Percentiles rank a stretch among this genome's conserved stretches.
These are phyloP conservation scores for Lasioglossum calceatum DNA, from an alignment of 2,888 invertebrate species.

Conservation along the genomic window DNA sequence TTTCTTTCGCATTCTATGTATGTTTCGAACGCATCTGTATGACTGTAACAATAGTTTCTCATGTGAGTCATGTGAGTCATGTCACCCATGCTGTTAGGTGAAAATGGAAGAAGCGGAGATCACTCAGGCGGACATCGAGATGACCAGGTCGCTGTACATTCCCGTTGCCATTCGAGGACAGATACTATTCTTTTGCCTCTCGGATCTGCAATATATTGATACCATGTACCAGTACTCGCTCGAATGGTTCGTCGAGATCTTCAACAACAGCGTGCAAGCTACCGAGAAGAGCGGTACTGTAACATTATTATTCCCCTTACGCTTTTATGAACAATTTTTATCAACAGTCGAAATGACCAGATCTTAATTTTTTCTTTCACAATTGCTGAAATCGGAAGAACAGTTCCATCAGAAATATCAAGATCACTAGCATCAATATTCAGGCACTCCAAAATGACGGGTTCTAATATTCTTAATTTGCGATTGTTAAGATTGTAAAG, in stretches of 20 bases:
- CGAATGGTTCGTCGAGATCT: constrained; percentile 95
- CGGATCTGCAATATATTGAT: constrained; percentile 93
- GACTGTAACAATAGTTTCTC: not conserved
- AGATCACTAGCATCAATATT: too few species aligned
- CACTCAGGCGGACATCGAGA: constrained; percentile 93
- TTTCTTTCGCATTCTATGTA: not conserved
- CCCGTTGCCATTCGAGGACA: constrained; percentile 95
- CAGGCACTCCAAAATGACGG: too few species aligned
- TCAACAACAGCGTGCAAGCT: constrained; percentile 89
- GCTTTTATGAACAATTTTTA: too few species aligned
- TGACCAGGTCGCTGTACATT: constrained; percentile 92
- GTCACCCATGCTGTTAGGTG: constrained; percentile 82
- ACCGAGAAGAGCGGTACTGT: constrained; percentile 87
- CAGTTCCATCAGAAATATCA: too few species aligned
- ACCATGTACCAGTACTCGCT: constrained; percentile 98
- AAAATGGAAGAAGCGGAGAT: constrained; percentile 93
- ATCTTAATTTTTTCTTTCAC: too few species aligned
- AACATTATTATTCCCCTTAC: not conserved
- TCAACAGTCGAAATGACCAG: not conserved
- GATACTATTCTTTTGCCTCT: constrained; percentile 94
- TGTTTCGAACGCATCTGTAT: not conserved
- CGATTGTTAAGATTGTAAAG: too few species aligned
- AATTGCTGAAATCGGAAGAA: too few species aligned
- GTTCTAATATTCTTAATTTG: too few species aligned
- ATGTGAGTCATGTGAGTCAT: not conserved